Evolutionary conservation across 2,113 vertebrate genomes (phyloP).

Genomic region (Ivindomyrus marchei): DNA sequence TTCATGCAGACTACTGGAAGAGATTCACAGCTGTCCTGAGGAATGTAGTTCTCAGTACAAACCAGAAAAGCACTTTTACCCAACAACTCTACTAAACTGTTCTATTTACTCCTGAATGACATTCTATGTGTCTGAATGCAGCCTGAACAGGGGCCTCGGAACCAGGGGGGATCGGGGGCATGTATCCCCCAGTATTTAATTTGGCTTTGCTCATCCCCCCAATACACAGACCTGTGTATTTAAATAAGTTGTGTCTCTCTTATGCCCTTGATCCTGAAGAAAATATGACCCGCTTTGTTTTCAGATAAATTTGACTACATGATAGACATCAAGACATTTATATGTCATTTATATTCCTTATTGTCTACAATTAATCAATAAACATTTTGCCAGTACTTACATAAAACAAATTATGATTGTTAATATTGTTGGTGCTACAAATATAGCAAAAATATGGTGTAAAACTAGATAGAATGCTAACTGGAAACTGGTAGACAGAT

Average conservation of each 20-base stretch:
- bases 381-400: neutral
- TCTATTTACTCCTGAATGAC: neutral
- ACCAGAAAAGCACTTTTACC: neutral
- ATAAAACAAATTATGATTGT: neutral
- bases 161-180: neutral
- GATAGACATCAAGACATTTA: neutral
- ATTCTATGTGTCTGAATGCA: neutral
- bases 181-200: neutral
- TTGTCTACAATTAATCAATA: neutral
- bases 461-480: neutral
- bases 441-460: neutral
- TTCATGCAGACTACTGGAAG: neutral
- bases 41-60: neutral
- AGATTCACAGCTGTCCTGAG: neutral
- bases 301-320: neutral
- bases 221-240: neutral
- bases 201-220: neutral
- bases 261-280: neutral
- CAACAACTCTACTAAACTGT: neutral
- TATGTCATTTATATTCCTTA: neutral
- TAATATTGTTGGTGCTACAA: neutral
- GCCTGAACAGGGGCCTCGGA: neutral
- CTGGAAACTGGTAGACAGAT: neutral
- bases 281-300: neutral
- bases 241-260: neutral